Evolutionary conservation across 2,888 invertebrate species (phyloP), one percentile per base, ranked within the genome.

Genomic region (Tupiocoris notatus): DNA sequence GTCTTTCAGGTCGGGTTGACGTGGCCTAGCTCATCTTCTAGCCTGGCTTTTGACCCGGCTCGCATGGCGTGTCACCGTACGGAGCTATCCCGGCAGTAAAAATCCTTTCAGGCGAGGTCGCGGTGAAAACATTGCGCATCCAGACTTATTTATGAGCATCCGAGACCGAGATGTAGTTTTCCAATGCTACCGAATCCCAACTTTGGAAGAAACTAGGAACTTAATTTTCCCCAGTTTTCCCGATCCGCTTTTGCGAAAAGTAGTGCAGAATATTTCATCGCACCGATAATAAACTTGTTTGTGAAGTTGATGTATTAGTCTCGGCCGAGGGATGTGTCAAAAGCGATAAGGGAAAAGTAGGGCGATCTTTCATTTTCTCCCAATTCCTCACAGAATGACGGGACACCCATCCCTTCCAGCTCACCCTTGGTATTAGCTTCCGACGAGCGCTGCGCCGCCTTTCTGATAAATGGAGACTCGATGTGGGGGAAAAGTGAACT

Each of bases 401-500:
- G 39, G 39, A 39, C 39, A 39, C 39, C 39, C 39, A 7, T 12
- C 39, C 39, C 3, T 39, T 12, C 39, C 12, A 12, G 6, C 6
- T 12, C 12, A 3, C 39, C 39, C 39, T 39, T 12, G 12, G 39
- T 39, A 39, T 39, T 39, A 39, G 39, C 39, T 39, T 12, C 39
- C 39, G 39, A 20, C 59, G 59, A 59, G 59, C 59, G 59, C 7
- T 9, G 59, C 59, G 59, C 7, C 3, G 20, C 17, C 6, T 20
- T 59, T 59, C 59, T 59, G 59, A 59, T 59, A 59, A 59, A 59
- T 59, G 17, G 59, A 20, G 59, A 20, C 20, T 59, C 20, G n/a
- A 59, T 59, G 59, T 20, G 59, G 20, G 59, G 59, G 59, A 59
- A 67, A 67, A 58, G 70, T 59, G 59, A 70, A 70, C 58, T 25